Base-by-base conservation (phyloP, 2,797 vertebrate species). In the Perodicticus potto region DNA sequence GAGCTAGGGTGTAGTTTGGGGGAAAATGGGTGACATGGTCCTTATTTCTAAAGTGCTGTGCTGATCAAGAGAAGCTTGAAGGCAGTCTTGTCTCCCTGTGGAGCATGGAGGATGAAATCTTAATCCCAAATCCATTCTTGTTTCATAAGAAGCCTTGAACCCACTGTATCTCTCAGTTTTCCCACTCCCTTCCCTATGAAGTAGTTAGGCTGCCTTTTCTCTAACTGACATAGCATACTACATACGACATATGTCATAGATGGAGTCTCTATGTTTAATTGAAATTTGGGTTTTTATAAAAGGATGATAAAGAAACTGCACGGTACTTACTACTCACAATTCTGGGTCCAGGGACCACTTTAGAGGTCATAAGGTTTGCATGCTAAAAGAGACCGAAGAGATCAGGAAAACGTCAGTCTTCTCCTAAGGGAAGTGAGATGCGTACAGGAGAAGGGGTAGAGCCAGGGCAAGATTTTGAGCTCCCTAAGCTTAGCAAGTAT, bases 191-290 rank as follows among this genome's bases (percentile, higher is more conserved):
- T 40, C 40, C 61, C 40, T 76, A 29, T 2, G 59, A 49, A 86
- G 17, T 32, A 69, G 43, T 80, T 74, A 81, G 49, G n/a, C 57
- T 69, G 19, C 49, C 57, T 93, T 77, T 40, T 63, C 69, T 72
- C 76, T 63, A 53, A 81, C 12, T 43, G 22, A 55, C 34, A 17
- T 6, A 49, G 69, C 27, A 7, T 20, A 45, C 22, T 27, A 61
- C 63, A 45, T 10, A 29, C 12, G 57, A 92, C 3, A 34, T 40
- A 43, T 1, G 19, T 65, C 23, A 55, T 29, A 74, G 59, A 77
- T 59, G 27, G 17, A 88, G 17, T 86, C 81, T 20, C 57, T 91
- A 8, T 92, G 74, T 72, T 96, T 92, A 91, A 69, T 91, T 86
- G 70, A 91, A 93, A 10, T 61, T 25, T 25, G 11, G 17, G 16